Evolutionary conservation across 2,888 invertebrate genomes (phyloP).

Genomic region (Melanchra persicariae): DNA sequence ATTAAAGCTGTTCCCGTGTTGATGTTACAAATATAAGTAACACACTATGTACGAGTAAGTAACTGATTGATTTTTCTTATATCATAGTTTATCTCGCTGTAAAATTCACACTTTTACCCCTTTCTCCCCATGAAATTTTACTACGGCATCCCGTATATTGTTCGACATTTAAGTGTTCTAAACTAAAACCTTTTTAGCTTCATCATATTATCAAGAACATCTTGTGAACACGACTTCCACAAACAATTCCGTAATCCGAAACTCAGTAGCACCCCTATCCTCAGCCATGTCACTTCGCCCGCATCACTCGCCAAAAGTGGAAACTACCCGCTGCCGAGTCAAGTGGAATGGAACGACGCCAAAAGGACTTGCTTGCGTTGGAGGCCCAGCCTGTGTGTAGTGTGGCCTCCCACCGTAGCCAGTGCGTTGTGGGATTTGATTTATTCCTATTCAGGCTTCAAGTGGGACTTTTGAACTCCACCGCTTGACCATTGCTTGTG

Average conservation of each 20-base stretch:
- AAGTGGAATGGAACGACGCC: slow-evolving; percentile 59
- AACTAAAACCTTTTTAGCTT: neutral
- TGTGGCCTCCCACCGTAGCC: slow-evolving; percentile 66
- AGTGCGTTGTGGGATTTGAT: slow-evolving; percentile 80
- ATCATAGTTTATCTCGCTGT: too few species aligned
- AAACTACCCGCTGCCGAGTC: slow-evolving; percentile 54
- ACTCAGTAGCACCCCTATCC: slow-evolving; percentile 26
- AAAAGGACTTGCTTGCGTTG: slow-evolving; percentile 57
- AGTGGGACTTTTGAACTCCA: slow-evolving; percentile 79
- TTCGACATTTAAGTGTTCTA: too few species aligned
- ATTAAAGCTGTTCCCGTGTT: too few species aligned
- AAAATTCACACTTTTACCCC: too few species aligned
- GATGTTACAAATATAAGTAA: too few species aligned
- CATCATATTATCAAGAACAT: neutral
- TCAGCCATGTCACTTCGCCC: slow-evolving; percentile 25
- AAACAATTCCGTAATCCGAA: slow-evolving; percentile 12
- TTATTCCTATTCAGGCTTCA: slow-evolving; percentile 78
- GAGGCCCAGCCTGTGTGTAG: slow-evolving; percentile 53
- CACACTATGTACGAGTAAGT: too few species aligned
- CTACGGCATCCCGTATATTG: too few species aligned
- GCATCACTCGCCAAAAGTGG: slow-evolving; percentile 46
- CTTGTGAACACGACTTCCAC: neutral
- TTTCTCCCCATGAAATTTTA: too few species aligned
- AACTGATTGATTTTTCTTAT: too few species aligned
- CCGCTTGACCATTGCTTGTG: slow-evolving; percentile 72